Conservation (phyloP, 30 jellyfish, hydroid and myxozoan genomes). For the Hydractinia symbiolongicarpus region DNA sequence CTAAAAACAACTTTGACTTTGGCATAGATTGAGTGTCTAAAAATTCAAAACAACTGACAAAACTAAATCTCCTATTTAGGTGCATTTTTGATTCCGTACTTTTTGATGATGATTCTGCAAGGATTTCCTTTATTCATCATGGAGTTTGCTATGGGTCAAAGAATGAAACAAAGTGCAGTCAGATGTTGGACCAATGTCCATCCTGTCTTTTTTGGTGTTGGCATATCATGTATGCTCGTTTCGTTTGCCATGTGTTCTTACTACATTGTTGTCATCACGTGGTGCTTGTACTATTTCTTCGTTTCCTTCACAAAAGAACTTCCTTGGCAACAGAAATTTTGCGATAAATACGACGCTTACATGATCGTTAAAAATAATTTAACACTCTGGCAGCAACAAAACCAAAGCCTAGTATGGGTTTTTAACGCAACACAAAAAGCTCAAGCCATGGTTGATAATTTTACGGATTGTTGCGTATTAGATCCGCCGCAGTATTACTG, state of each 20-base stretch:
- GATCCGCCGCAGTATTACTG: conserved; percentile 75
- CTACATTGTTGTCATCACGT: conserved; percentile 84
- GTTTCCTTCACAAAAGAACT: conserved; percentile 71
- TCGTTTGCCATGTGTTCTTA: conserved; percentile 93
- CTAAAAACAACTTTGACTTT: too few relatives aligned
- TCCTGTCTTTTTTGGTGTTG: conserved; percentile 94
- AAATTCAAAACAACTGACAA: too few relatives aligned
- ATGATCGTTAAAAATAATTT: conserved; percentile 26
- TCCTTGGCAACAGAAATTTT: conserved; percentile 73
- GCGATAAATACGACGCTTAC: conserved; percentile 53
- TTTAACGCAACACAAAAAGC: conserved; percentile 34
- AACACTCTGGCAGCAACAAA: conserved; percentile 18
- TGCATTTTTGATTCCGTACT: conserved; percentile 83
- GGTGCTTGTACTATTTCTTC: conserved; percentile 88
- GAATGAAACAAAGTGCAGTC: conserved; percentile 92
- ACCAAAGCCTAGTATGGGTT: not conserved
- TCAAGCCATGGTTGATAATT: conserved; percentile 29
- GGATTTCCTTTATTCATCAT: conserved; percentile 80
- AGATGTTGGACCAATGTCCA: conserved; percentile 80
- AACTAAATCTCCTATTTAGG: conserved; percentile 26
- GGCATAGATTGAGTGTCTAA: too few relatives aligned
- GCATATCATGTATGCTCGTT: conserved; percentile 79
- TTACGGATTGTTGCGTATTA: conserved; percentile 70
- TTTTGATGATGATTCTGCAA: conserved; percentile 84
- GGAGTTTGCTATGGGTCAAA: conserved; percentile 93